Percentiles rank a stretch among this genome's conserved stretches.
phyloP scores from a whole-genome alignment of 2,113 vertebrate species.

The Xyrauchen texanus region DNA sequence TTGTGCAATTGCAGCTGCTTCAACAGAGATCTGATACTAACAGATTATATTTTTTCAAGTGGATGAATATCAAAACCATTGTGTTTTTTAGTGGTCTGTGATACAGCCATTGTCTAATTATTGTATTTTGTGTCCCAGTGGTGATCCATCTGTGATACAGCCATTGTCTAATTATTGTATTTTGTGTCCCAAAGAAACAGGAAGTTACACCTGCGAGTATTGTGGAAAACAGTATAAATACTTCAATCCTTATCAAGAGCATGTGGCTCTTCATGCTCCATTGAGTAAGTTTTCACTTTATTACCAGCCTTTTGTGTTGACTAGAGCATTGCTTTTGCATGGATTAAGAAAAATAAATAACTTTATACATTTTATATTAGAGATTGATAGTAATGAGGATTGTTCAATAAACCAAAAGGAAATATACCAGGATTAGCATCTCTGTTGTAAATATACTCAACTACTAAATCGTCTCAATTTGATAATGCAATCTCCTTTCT shows the following conservation, averaged over 20 bases:
- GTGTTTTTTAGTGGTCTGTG: background rate
- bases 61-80: background rate
- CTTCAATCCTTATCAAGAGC: slow-evolving; percentile 98
- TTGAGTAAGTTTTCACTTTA: slow-evolving; percentile 77
- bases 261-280: slow-evolving; percentile 96
- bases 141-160: background rate
- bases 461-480: background rate
- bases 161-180: background rate
- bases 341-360: no score
- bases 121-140: background rate
- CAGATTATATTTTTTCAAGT: background rate
- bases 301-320: background rate
- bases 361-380: no score
- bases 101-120: background rate
- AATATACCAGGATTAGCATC: no score
- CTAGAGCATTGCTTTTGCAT: no score
- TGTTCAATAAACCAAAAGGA: no score
- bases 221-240: slow-evolving; percentile 99
- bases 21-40: background rate
- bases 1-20: background rate
- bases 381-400: no score
- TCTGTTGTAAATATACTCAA: background rate
- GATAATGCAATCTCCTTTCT: background rate
- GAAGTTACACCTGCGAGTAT: slow-evolving; percentile 95
- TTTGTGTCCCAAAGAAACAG: slow-evolving; percentile 82